These are phyloP conservation scores for Porites lutea DNA, from an alignment of 64 coral and sea anemone genomes.

Conservation along the genomic window DNA sequence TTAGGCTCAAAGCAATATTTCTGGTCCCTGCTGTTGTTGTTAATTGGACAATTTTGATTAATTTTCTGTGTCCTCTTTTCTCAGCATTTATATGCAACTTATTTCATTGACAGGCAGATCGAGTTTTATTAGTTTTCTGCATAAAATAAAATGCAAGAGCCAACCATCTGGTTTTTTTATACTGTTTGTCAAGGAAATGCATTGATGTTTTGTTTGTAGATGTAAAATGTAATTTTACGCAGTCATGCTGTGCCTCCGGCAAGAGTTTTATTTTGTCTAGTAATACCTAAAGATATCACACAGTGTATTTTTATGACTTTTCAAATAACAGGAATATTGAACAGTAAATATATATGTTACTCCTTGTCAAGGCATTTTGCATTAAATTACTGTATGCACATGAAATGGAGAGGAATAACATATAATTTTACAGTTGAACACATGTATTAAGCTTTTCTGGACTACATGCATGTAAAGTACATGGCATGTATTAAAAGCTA, in stretches of 20 bases:
- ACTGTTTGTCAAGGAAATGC: not conserved
- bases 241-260: not conserved
- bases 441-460: too few species aligned
- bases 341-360: too few species aligned
- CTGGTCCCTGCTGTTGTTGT: not conserved
- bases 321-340: too few species aligned
- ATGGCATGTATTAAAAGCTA: too few species aligned
- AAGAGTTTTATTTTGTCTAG: not conserved
- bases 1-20: not conserved
- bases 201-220: not conserved
- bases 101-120: not conserved
- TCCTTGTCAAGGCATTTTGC: too few species aligned
- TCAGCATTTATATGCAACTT: not conserved
- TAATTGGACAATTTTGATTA: constrained; percentile 8
- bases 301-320: too few species aligned
- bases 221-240: not conserved
- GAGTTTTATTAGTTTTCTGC: not conserved
- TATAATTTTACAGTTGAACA: too few species aligned
- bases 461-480: too few species aligned
- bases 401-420: too few species aligned
- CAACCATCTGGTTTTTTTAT: not conserved
- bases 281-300: not conserved
- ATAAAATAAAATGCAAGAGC: not conserved
- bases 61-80: not conserved
- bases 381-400: too few species aligned